Percentiles rank a stretch among this genome's conserved stretches.
These are phyloP conservation scores for Porites australiensis DNA, from an alignment of 64 coral and sea anemone genomes.

Conservation along the genomic window DNA sequence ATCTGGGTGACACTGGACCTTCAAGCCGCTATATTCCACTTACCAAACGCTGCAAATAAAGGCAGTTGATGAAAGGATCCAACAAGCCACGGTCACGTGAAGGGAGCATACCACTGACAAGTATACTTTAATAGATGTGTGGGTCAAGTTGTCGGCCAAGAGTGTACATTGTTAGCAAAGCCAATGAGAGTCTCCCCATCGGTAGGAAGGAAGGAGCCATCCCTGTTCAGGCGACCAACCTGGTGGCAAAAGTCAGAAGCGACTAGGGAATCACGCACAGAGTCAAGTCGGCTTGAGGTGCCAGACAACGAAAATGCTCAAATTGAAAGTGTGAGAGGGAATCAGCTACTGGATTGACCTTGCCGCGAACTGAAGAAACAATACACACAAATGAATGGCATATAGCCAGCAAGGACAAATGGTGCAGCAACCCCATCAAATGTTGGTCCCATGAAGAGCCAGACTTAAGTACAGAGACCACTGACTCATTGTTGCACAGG, in stretches of 20 bases:
- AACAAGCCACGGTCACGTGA: neutral
- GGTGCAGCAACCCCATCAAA: neutral
- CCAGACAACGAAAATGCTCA: neutral
- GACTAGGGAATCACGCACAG: no score
- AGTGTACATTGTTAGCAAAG: no score
- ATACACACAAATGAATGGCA: no score
- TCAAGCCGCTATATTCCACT: neutral
- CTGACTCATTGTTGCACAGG: conserved; percentile 11
- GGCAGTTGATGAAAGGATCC: neutral
- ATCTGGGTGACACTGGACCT: neutral
- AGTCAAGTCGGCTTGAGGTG: neutral
- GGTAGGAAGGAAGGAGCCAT: neutral
- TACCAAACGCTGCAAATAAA: neutral
- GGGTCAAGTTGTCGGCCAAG: neutral
- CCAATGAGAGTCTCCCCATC: no score
- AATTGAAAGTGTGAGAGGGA: neutral
- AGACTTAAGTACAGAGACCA: conserved; percentile 21
- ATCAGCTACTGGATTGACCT: neutral
- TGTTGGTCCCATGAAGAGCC: neutral
- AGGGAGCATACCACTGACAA: neutral
- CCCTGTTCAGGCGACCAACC: neutral
- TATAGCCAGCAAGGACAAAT: neutral
- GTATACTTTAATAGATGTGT: neutral
- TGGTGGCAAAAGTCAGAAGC: neutral
- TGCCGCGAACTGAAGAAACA: neutral